Conservation (phyloP, 37 sponge, comb jelly and placozoan species). For the Halisarca cf. caerulea region DNA sequence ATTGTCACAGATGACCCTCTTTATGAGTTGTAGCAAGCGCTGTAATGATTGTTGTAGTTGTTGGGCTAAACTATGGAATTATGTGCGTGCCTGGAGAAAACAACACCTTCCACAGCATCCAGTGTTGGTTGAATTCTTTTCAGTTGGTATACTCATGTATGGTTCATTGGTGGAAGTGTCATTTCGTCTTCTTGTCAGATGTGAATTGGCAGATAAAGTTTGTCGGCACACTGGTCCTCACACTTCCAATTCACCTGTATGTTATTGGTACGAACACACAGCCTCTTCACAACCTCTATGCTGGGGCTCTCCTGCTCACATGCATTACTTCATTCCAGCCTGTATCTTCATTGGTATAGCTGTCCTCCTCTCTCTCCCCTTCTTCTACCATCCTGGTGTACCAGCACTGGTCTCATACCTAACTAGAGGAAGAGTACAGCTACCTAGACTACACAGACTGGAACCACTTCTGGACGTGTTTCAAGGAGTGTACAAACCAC, state of each 20-base stretch:
- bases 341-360: neutral
- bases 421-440: neutral
- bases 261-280: no score
- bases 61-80: neutral
- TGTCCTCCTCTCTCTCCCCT: neutral
- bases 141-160: neutral
- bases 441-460: neutral
- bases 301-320: neutral
- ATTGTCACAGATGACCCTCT: neutral
- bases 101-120: neutral
- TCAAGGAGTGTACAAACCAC: constrained; percentile 23
- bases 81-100: neutral
- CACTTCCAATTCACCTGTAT: no score
- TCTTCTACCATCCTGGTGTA: constrained; percentile 4
- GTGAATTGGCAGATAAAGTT: no score
- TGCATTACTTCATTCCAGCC: neutral
- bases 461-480: neutral
- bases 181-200: neutral
- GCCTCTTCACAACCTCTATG: no score
- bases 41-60: neutral
- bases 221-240: no score
- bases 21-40: neutral
- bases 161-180: neutral
- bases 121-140: neutral
- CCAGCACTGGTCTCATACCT: neutral